Evolutionary conservation across 2,888 invertebrate genomes (phyloP).

Genomic region (Caenorhabditis sp.): DNA sequence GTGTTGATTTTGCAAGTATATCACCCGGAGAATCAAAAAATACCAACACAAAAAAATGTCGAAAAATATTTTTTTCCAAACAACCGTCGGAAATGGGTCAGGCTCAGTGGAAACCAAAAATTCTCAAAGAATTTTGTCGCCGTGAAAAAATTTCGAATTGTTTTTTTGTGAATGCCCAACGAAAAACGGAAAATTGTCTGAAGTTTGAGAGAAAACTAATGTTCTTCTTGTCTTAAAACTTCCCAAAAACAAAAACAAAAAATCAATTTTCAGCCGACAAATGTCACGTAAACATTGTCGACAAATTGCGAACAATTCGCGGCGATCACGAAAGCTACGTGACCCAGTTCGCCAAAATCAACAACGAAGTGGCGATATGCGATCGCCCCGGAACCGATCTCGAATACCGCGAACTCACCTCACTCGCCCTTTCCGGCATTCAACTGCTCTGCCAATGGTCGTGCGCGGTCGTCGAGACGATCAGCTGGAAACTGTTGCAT

Average conservation of each 20-base stretch:
- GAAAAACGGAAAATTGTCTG: too few relatives aligned
- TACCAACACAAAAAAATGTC: neutral
- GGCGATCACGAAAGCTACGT: slow-evolving; percentile 97
- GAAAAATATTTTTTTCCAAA: neutral
- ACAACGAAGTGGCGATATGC: slow-evolving; percentile 75
- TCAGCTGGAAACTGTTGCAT: slow-evolving; percentile 92
- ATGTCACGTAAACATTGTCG: slow-evolving; percentile 84
- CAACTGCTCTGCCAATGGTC: slow-evolving; percentile 94
- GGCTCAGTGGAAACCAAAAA: too few relatives aligned
- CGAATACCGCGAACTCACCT: slow-evolving; percentile 89
- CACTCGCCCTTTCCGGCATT: slow-evolving; percentile 88
- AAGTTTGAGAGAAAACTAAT: too few relatives aligned
- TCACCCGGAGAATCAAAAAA: too few relatives aligned
- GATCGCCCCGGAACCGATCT: slow-evolving; percentile 78
- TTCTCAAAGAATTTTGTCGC: too few relatives aligned
- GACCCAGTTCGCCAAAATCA: slow-evolving; percentile 90
- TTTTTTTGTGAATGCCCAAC: too few relatives aligned
- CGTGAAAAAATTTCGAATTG: too few relatives aligned
- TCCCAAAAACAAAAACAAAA: neutral
- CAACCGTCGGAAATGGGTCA: neutral
- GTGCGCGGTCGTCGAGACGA: slow-evolving; percentile 82
- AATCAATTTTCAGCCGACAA: slow-evolving; percentile 55
- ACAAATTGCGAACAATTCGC: slow-evolving; percentile 87
- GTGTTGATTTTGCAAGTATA: too few relatives aligned
- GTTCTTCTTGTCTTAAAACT: neutral